Conservation (phyloP, 2,888 invertebrate genomes). For the Candidula unifasciata region DNA sequence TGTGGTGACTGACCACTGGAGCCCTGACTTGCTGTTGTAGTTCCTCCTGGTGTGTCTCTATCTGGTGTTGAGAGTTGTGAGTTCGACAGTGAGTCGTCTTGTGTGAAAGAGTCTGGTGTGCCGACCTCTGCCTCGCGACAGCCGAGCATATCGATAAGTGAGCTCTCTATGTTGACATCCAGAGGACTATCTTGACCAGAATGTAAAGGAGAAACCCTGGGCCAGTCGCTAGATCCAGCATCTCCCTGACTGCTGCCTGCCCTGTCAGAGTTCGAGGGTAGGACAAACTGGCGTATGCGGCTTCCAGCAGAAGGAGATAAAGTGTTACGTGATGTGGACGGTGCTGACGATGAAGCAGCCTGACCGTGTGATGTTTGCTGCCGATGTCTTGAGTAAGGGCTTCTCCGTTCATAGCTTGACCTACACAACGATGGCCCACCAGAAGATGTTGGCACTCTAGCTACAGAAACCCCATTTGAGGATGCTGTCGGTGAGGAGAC, state of each 20-base stretch:
- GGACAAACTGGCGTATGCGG: neutral
- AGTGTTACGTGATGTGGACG: constrained; percentile 2
- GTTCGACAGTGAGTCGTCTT: constrained; percentile 14
- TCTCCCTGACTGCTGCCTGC: neutral
- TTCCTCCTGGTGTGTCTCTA: neutral
- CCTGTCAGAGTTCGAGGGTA: neutral
- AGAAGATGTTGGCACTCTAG: constrained; percentile 7
- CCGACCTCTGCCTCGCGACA: constrained; percentile 38
- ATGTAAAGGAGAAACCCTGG: constrained; percentile 10
- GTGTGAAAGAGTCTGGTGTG: constrained; percentile 21
- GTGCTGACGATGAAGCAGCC: constrained; percentile 6
- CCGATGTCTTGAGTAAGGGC: neutral
- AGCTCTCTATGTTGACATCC: constrained; percentile 34
- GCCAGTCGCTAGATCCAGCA: neutral
- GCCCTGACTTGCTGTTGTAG: neutral
- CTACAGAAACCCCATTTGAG: constrained; percentile 19
- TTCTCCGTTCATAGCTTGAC: neutral
- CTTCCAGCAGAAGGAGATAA: neutral
- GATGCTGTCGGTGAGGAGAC: constrained; percentile 44
- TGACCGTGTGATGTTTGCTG: neutral
- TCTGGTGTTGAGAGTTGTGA: constrained; percentile 28
- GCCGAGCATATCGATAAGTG: constrained; percentile 44
- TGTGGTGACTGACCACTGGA: constrained; percentile 17
- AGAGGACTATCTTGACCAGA: constrained; percentile 24
- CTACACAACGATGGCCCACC: neutral